Percentiles rank a stretch among this genome's conserved stretches.
phyloP scores from a whole-genome alignment of 1,140 invertebrate species.

The Protaetia brevitarsis region DNA sequence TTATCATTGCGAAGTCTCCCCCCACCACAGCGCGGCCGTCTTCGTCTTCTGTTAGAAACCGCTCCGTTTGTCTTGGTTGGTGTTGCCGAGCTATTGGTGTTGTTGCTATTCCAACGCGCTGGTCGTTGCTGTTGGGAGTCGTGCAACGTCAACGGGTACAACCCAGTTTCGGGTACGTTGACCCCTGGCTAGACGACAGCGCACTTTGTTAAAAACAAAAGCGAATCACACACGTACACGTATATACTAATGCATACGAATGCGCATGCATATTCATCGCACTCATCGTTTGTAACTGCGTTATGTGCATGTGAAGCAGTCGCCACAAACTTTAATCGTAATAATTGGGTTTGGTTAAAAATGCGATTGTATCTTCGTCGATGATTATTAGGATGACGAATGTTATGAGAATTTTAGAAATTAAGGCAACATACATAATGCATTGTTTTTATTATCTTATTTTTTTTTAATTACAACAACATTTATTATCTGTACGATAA shows the following conservation, averaged over 20 bases:
- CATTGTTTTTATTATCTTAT: no score
- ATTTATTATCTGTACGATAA: no score
- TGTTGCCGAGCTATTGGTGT: conserved; percentile 16
- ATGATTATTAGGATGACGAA: no score
- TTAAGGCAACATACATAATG: no score
- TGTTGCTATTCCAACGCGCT: background rate
- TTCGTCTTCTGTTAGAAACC: conserved; percentile 31
- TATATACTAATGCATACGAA: background rate
- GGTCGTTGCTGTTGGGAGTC: background rate
- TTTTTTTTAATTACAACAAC: no score
- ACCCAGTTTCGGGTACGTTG: conserved; percentile 39
- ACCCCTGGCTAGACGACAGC: conserved; percentile 28
- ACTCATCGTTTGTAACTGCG: background rate
- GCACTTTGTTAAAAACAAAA: conserved; percentile 33
- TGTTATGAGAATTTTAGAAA: no score
- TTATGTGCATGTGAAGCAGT: background rate
- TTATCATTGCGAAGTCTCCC: conserved; percentile 29
- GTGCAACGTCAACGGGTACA: conserved; percentile 31
- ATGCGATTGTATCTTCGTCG: no score
- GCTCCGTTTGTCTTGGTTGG: background rate
- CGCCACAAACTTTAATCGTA: background rate
- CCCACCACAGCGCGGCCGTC: background rate
- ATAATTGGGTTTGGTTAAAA: no score
- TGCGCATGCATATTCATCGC: background rate
- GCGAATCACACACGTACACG: conserved; percentile 22